Evolutionary conservation across 2,113 vertebrate genomes (phyloP), one percentile per base, ranked within the genome.

Genomic region (Charina bottae): DNA sequence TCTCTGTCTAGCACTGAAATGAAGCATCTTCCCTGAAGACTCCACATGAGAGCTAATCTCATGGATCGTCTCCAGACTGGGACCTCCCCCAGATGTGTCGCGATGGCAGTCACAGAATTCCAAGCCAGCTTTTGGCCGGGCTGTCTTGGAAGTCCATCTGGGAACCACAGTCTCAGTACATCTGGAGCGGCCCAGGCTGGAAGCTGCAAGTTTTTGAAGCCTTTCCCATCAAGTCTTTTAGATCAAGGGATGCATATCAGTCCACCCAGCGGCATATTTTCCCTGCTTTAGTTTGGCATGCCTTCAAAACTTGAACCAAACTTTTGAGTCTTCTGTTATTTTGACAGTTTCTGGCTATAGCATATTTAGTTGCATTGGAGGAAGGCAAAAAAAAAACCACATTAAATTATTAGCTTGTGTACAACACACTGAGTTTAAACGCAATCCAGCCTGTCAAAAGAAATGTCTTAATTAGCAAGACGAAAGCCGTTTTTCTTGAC

Each of bases 381-480:
- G 92, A 97, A 97, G 24, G 8, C 59, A 6, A 26, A 28, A 62
- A 55, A 53, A 17, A n/a, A n/a, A n/a, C n/a, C n/a, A 88, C 87
- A 96, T 85, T 92, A 94, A 93, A 97, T 97, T 96, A 96, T 96
- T 97, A 97, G 89, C 92, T 96, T 97, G 93, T 96, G 85, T 96
- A 96, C 94, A 97, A 93, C 90, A 97, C 92, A 92, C 64, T 94
- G 88, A 95, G 90, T 95, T 96, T 96, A 95, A 94, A 94, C 62
- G 96, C 95, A 94, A 97, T 87, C 95, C 93, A 89, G 85, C 91
- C 95, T 97, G 97, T 97, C 97, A 97, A 97, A 97, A 97, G 91
- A 95, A 93, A 92, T 96, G 95, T 97, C 97, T 97, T 97, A 97
- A 97, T 97, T 97, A 97, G 94, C 94, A 92, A 94, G 97, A 96